These are phyloP conservation scores for Odocoileus hemionus DNA, from an alignment of 2,113 vertebrate species.

Conservation along the genomic window DNA sequence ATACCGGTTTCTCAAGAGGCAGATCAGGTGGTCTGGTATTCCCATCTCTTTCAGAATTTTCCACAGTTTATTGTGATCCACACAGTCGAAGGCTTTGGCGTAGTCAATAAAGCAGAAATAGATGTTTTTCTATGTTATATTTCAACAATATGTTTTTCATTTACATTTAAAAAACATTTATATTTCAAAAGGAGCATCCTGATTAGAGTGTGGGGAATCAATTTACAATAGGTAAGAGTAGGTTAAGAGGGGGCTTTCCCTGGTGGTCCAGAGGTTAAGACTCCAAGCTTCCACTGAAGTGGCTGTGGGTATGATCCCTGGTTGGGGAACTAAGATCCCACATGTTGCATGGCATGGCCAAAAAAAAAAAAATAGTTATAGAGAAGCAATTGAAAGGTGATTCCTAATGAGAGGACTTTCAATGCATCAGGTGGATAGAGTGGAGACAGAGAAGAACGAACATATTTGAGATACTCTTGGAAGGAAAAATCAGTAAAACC, in stretches of 20 bases:
- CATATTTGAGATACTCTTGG: not conserved
- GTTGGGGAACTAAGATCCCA: not conserved
- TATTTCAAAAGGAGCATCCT: not conserved
- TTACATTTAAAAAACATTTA: not conserved
- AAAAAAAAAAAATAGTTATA: not conserved
- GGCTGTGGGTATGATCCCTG: not conserved
- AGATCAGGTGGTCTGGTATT: too few species aligned
- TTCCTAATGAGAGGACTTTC: not conserved
- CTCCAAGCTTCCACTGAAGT: not conserved
- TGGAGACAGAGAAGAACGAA: not conserved
- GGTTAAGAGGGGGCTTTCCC: not conserved
- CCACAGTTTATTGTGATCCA: too few species aligned
- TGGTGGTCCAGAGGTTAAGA: not conserved
- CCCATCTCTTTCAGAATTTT: too few species aligned
- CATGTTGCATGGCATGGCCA: not conserved
- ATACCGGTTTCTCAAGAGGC: too few species aligned
- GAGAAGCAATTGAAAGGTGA: not conserved
- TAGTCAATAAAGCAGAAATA: too few species aligned
- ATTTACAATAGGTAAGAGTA: not conserved
- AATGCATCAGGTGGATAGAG: fast-evolving
- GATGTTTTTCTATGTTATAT: not conserved
- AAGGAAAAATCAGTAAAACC: not conserved
- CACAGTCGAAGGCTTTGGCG: too few species aligned
- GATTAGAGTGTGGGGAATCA: not conserved
- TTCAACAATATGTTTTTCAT: not conserved